Percentiles rank a stretch among this genome's conserved stretches.
phyloP scores from a whole-genome alignment of 2,888 invertebrate genomes.

The Tiliacea citrago region DNA sequence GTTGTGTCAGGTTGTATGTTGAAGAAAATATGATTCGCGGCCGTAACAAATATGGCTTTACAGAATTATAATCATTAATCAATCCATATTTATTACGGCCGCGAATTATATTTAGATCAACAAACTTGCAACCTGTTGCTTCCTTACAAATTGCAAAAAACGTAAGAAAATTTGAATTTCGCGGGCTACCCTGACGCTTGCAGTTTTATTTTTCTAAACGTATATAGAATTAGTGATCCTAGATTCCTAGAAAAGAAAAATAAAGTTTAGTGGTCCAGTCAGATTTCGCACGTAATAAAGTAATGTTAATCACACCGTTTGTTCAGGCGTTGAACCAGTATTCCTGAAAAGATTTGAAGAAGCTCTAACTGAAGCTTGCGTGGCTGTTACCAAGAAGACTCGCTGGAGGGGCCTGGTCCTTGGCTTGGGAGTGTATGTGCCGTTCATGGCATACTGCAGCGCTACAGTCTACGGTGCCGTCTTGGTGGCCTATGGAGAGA shows the following conservation, averaged over 20 bases:
- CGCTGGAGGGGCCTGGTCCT: slow-evolving; percentile 93
- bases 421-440: slow-evolving; percentile 93
- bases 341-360: slow-evolving; percentile 90
- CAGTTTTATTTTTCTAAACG: background rate
- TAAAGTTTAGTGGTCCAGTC: background rate
- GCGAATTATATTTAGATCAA: too few relatives aligned
- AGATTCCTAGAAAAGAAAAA: background rate
- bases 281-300: background rate
- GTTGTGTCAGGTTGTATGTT: too few relatives aligned
- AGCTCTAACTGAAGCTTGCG: slow-evolving; percentile 87
- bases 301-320: slow-evolving; percentile 2
- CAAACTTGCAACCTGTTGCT: too few relatives aligned
- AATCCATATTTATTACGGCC: too few relatives aligned
- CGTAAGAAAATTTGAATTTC: too few relatives aligned
- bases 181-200: too few relatives aligned
- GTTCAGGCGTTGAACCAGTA: slow-evolving; percentile 87
- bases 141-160: too few relatives aligned
- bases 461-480: slow-evolving; percentile 93
- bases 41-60: too few relatives aligned
- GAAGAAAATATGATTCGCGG: too few relatives aligned
- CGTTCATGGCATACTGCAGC: slow-evolving; percentile 93
- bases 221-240: background rate
- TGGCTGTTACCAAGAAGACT: slow-evolving; percentile 90
- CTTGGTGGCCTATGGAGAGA: slow-evolving; percentile 91
- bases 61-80: too few relatives aligned